Evolutionary conservation across 30 jellyfish, hydroid and myxozoan genomes (phyloP), one percentile per base, ranked within the genome.

Genomic region (Clytia hemisphaerica): DNA sequence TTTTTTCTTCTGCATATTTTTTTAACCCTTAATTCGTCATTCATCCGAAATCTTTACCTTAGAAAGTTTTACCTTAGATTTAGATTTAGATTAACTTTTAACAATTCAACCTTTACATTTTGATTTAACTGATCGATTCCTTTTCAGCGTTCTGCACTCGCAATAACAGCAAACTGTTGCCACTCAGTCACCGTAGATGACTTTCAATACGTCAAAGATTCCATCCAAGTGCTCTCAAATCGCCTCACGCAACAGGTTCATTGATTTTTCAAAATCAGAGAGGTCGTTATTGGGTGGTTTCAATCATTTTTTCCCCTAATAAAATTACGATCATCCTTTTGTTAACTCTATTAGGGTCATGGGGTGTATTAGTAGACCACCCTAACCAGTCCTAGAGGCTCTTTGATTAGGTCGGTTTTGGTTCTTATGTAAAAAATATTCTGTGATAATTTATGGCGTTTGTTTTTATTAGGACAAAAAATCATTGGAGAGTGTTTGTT

Each of bases 161-260:
- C 93, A 18, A 88, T 88, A 45, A 94, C 97, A 7, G 91, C 97
- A 37, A 88, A 88, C 60, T 88, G 97, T 46, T 88, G 97, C 81
- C 97, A 88, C 53, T 63, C 97, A 4, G 85, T 88, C 26, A 77
- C 94, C 0, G 70, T 85, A 25, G 97, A 88, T 48, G 97, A 88
- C 60, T 88, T 88, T 40, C 88, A 74, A 63, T 86, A 74, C 45
- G 93, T 79, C 6, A 81, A 70, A 53, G 97, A 80, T 27, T 88
- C 97, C 16, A 67, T 88, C 14, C 75, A 77, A 0, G 80, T 88
- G 47, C 64, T 88, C 7, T 88, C 97, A 6, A 81, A 80, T 54
- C 92, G 93, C 37, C 69, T 88, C 47, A 19, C 92, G 12, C 79
- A 88, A 59, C 97, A 88, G 82, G 96, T 72, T 33, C 26, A 69